Base-by-base conservation (phyloP, 1,140 invertebrate genomes). In the Drosophila obscura region DNA sequence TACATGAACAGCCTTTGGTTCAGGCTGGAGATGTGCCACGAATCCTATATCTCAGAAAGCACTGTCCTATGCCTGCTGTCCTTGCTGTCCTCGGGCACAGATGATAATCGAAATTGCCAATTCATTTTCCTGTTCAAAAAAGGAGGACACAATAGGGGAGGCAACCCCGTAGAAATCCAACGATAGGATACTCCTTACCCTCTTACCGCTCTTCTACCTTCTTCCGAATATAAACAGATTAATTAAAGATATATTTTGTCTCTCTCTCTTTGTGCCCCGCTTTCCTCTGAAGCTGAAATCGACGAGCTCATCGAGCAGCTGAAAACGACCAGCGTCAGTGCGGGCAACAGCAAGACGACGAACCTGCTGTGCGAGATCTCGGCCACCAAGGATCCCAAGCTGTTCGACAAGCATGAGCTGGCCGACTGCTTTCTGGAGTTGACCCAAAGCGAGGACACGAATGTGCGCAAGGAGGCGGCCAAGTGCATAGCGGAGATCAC, bases 401-500 rank as follows among this genome's bases (percentile, higher is more conserved):
- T 90, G n/a, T 91, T 91, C 28, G 90, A 91, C 49, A 91, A 91
- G 57, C 84, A 91, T 44, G 90, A 91, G 55, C 64, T 91, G 51
- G 88, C 90, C 26, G 90, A 91, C 8, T 87, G 81, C 28, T 91
- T 91, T 28, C 58, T 91, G 49, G 66, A 67, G 0, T 61, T 91
- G 5, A 83, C 84, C 50, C 72, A 90, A 55, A 90, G 74, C 58
- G 74, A 81, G 7, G 81, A 91, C 52, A 83, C 64, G 5, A 90
- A 77, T 52, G 82, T 91, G 19, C 72, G 88, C 45, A 91, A 91
- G 44, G 90, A 91, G 67, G 92, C 93, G 26, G 93, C 95, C 13
- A 94, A 95, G 91, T 93, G 94, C 13, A 94, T 96, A 57, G 95
- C 96, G 0, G 95, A 96, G 91, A 93, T 96, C 41, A 94, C 94